Evolutionary conservation across 1,140 invertebrate genomes (phyloP), one percentile per base, ranked within the genome.

Genomic region (Sarcophaga bullata): DNA sequence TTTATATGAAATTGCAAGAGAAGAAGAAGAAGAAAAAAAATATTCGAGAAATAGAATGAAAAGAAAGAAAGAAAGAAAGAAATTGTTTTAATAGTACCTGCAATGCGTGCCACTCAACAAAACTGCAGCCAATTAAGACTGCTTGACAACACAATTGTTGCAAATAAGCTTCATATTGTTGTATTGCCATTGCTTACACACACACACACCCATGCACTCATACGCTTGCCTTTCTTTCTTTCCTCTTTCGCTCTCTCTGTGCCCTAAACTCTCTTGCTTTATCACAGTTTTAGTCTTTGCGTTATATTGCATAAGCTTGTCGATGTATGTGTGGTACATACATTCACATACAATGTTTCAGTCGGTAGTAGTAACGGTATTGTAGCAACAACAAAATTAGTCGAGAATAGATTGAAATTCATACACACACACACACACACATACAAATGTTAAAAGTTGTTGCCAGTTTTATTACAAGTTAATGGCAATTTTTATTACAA

Each of bases 41-140:
- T 15, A 58, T n/a, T 58, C 54, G 15, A 58, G 13, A 58, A 58
- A 58, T n/a, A 58, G n/a, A 13, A n/a, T 15, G 62, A 68, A 68
- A 7, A 68, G 17, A 15, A 68, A 68, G 8, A 68, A 68, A 25
- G 9, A n/a, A n/a, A n/a, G 25, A 37, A 68, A 68, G 19, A 25
- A 68, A 8, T 68, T 15, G 6, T 68, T 68, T 68, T 68, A 6
- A 68, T 68, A 68, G 62, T 68, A 68, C 62, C 62, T 68, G 62
- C 62, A 68, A 68, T 68, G 62, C 62, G 62, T 68, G 62, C 62
- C 62, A 68, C 62, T 68, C 62, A 68, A 68, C 62, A 68, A 68
- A 68, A 68, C 62, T 68, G 62, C 62, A 68, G 62, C 62, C 62
- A 68, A 68, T 68, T 68, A 68, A 68, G 62, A 68, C 62, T 68